Evolutionary conservation across 2,888 invertebrate genomes (phyloP).

Genomic region (Acrobasis repandana): DNA sequence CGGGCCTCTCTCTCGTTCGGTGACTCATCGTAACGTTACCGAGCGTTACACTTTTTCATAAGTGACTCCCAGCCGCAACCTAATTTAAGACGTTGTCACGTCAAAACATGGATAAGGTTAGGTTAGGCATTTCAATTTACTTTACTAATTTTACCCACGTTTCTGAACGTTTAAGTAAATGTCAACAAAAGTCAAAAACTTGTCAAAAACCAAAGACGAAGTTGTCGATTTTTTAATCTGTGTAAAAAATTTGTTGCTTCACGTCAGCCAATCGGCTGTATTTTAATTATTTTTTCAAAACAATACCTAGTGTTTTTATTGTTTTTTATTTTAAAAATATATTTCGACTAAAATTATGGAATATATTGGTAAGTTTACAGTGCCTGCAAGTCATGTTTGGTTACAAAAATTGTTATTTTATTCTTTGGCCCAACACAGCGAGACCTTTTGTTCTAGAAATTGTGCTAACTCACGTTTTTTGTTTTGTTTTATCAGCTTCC

Average conservation of each 20-base stretch:
- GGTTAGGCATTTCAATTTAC: too few species aligned
- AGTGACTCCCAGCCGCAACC: too few species aligned
- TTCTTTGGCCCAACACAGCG: conserved; percentile 48
- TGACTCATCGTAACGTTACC: too few species aligned
- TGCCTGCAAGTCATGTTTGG: conserved; percentile 35
- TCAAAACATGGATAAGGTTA: too few species aligned
- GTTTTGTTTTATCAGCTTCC: conserved; percentile 70
- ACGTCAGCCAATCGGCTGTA: conserved; percentile 72
- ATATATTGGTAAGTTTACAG: conserved; percentile 63
- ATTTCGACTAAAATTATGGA: conserved; percentile 62
- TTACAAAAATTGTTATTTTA: conserved; percentile 42
- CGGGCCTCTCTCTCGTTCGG: too few species aligned
- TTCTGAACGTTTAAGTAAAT: conserved; percentile 18
- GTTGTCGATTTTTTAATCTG: conserved; percentile 27
- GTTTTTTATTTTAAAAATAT: conserved; percentile 41
- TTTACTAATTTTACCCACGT: neutral
- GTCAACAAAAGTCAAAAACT: neutral
- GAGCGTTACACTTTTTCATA: too few species aligned
- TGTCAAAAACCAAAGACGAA: too few species aligned
- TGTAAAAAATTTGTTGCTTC: conserved; percentile 71
- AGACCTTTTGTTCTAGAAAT: conserved; percentile 77
- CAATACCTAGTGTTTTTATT: conserved; percentile 56
- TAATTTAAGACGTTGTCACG: too few species aligned
- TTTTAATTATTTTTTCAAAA: conserved; percentile 77
- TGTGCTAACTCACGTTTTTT: conserved; percentile 72